Base-by-base conservation (phyloP, 2,888 invertebrate species). In the Theodoxus fluviatilis region DNA sequence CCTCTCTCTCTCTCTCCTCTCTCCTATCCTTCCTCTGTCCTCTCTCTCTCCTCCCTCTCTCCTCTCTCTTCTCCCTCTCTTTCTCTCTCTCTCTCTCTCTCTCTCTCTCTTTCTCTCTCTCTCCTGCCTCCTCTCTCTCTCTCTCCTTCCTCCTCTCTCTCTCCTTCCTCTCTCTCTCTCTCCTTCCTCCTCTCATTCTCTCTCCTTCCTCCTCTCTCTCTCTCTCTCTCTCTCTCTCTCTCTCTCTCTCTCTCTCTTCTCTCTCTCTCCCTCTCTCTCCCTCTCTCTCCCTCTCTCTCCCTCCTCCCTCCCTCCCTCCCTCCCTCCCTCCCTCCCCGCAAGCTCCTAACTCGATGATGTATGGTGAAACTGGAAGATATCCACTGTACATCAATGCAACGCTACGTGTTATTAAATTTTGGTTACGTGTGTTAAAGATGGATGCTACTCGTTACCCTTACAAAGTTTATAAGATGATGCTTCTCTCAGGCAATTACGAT, bases 251-350 rank as follows among this genome's bases (percentile, higher is more conserved):
- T 31, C 15, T n/a, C 0, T 28, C 35, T 0, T 47, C 43, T 61
- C 43, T 69, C 43, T 43, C 28, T 57, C 61, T 61, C 40, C 6
- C n/a, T 22, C 61, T 61, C 47, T n/a, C 15, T 15, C 22, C 3
- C 47, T 6, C 40, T 31, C 33, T 43, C 57, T 40, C 40, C 38
- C 66, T 65, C 66, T 65, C 69, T 37, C 65, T 65, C 55, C 33
- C 25, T 65, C 38, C 52, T 18, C 25, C 55, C 43, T 12, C 40
- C 40, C 43, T 43, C n/a, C 25, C 7, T 49, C 3, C 2, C 18
- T 28, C 33, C 2, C 35, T 18, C 25, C 25, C 33, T 49, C 49
- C 28, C 66, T 33, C 63, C 25, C 63, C n/a, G n/a, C n/a, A n/a
- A n/a, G n/a, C n/a, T n/a, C n/a, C n/a, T n/a, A n/a, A n/a, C n/a